A percentile compares a stretch with the other conserved stretches of the same genome.
Evolutionary conservation across 1,140 invertebrate genomes (phyloP).

Genomic region (Latrodectus geometricus): DNA sequence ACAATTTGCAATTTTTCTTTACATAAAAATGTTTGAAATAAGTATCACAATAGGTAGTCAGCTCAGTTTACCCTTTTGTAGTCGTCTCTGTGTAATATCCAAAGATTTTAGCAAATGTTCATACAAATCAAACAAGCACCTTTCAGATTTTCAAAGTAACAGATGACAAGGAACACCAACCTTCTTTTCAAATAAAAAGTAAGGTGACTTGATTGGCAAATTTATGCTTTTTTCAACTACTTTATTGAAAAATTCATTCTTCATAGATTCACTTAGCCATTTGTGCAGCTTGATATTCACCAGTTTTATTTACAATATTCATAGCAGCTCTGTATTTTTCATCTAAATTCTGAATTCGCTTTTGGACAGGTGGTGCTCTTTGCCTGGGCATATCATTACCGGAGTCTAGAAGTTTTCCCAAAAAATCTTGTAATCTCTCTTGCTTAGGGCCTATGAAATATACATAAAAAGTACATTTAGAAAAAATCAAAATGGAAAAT

Average conservation of each 20-base stretch:
- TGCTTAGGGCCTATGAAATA: slow-evolving; percentile 28
- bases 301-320: background rate
- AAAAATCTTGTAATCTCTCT: slow-evolving; percentile 46
- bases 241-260: too few species aligned
- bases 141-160: too few species aligned
- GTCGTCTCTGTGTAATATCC: too few species aligned
- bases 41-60: slow-evolving; percentile 32
- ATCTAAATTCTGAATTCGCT: slow-evolving; percentile 9
- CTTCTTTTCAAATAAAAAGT: too few species aligned
- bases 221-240: too few species aligned
- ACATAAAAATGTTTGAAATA: background rate
- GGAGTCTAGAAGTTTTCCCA: slow-evolving; percentile 39
- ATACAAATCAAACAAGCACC: too few species aligned
- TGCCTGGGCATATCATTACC: slow-evolving; percentile 27
- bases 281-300: slow-evolving; percentile 24
- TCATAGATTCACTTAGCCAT: slow-evolving; percentile 10
- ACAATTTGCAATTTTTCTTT: slow-evolving; percentile 14
- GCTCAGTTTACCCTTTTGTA: too few species aligned
- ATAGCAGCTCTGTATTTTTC: slow-evolving; percentile 17
- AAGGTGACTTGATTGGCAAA: too few species aligned
- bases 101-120: too few species aligned
- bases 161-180: too few species aligned
- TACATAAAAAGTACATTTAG: background rate
- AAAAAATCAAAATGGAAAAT: background rate
- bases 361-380: background rate